Evolutionary conservation across 2,113 vertebrate species (phyloP).

Genomic region (Erythrolamprus reginae): DNA sequence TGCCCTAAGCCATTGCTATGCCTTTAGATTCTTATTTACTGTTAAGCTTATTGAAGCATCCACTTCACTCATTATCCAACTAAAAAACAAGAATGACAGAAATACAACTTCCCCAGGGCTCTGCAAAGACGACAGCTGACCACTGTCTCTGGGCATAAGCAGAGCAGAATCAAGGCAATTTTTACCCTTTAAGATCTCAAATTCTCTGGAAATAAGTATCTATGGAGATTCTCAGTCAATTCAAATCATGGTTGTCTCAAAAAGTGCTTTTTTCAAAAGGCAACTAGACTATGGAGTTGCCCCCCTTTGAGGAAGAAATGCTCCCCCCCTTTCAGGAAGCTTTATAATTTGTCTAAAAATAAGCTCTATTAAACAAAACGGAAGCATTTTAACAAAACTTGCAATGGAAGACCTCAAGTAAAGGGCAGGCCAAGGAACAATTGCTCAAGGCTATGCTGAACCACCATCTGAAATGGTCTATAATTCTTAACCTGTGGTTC

Average conservation of each 20-base stretch:
- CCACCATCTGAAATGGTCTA: background rate
- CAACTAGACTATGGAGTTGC: too few relatives aligned
- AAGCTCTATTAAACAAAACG: background rate
- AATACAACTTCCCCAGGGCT: background rate
- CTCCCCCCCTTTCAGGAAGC: background rate
- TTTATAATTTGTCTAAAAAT: background rate
- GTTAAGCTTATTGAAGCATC: background rate
- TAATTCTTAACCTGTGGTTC: too few relatives aligned
- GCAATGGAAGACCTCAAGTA: background rate
- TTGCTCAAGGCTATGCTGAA: background rate
- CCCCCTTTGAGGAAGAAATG: too few relatives aligned
- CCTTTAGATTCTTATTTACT: background rate
- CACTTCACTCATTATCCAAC: background rate
- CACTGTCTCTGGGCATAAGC: background rate
- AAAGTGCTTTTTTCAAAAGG: too few relatives aligned
- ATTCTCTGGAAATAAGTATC: background rate
- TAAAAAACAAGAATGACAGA: background rate
- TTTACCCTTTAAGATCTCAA: background rate
- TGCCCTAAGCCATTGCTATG: background rate
- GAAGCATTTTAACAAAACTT: background rate
- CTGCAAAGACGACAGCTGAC: background rate
- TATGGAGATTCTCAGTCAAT: background rate
- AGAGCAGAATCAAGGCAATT: background rate
- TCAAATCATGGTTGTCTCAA: background rate
- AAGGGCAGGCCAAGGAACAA: background rate